phyloP scores from a whole-genome alignment of 2,888 invertebrate species.

The Gymnoscelis rufifasciata region DNA sequence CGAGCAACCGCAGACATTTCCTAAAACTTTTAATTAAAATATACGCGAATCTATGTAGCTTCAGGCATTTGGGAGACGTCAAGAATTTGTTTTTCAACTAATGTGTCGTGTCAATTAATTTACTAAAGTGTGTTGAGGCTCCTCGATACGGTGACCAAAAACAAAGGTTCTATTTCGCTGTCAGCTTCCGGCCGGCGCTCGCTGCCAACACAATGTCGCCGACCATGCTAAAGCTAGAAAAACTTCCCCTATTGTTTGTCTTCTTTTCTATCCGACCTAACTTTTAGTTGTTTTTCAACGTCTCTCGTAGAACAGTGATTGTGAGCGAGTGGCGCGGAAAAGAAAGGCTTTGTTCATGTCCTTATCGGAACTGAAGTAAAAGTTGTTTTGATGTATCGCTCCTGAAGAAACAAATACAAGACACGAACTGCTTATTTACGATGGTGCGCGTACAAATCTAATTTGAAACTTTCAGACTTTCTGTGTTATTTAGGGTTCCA shows the following conservation, averaged over 20 bases:
- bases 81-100: constrained; percentile 52
- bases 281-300: constrained; percentile 55
- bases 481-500: constrained; percentile 16
- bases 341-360: constrained; percentile 29
- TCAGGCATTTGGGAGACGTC: constrained; percentile 52
- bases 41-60: constrained; percentile 50
- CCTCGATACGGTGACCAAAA: constrained; percentile 53
- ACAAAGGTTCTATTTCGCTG: constrained; percentile 61
- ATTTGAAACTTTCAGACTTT: constrained; percentile 4
- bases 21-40: constrained; percentile 73
- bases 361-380: constrained; percentile 19
- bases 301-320: constrained; percentile 41
- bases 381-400: constrained; percentile 18
- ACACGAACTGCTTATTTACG: not conserved
- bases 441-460: constrained; percentile 1
- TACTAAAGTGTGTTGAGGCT: constrained; percentile 64
- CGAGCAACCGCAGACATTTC: constrained; percentile 48
- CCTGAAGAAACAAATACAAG: constrained; percentile 2
- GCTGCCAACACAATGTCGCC: constrained; percentile 60
- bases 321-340: constrained; percentile 34
- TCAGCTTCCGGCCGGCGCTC: constrained; percentile 48
- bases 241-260: constrained; percentile 54
- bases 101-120: constrained; percentile 68
- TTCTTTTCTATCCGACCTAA: constrained; percentile 53
- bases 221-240: constrained; percentile 60